Conservation (phyloP, 2,888 invertebrate genomes). For the Melipona beecheii region DNA sequence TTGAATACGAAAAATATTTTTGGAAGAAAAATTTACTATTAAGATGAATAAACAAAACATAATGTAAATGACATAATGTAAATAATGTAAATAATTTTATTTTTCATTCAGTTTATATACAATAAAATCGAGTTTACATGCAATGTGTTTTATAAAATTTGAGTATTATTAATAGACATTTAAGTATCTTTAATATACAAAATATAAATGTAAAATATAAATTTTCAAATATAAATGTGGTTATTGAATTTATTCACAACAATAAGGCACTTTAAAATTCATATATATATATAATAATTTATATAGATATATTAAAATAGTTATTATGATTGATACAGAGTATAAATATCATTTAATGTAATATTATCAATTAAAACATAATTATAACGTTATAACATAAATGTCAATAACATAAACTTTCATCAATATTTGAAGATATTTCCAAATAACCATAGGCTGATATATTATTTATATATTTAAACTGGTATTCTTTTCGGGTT, state of each 20-base stretch:
- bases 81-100: neutral
- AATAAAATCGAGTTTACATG: neutral
- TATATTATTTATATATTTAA: conserved; percentile 69
- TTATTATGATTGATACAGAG: neutral
- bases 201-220: neutral
- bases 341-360: conserved; percentile 13
- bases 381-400: neutral
- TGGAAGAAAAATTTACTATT: neutral
- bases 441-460: neutral
- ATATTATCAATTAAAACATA: conserved; percentile 23
- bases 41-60: neutral
- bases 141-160: neutral
- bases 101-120: neutral
- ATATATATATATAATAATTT: neutral
- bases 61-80: neutral
- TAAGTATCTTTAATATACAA: conserved; percentile 7
- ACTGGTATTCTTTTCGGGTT: conserved; percentile 86
- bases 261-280: conserved; percentile 35
- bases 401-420: neutral
- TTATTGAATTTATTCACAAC: neutral
- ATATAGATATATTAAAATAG: neutral
- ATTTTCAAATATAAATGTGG: neutral
- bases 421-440: conserved; percentile 11
- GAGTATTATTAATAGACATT: neutral
- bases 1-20: no score